A percentile compares a stretch with the other conserved stretches of the same genome.
Conservation (phyloP, 2,797 vertebrate genomes). For the Acropternis orthonyx region DNA sequence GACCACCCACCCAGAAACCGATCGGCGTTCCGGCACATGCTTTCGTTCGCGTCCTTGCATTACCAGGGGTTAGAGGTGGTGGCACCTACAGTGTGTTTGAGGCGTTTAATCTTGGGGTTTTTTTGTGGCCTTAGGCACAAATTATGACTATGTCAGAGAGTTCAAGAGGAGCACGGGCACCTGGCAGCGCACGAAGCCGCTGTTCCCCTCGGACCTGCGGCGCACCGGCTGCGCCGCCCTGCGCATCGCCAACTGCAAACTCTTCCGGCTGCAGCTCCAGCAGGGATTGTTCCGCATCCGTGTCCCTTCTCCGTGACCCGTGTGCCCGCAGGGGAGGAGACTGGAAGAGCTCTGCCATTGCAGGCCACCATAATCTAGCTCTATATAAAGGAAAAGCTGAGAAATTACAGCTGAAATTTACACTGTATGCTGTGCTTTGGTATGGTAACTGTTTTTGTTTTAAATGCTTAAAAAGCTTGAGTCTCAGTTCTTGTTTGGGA, state of each 20-base stretch:
- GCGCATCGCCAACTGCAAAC: conserved; percentile 95
- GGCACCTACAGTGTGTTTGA: not conserved
- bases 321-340: not conserved
- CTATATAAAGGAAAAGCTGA: conserved; percentile 66
- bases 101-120: not conserved
- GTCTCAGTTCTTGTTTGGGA: conserved; percentile 69
- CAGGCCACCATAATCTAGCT: conserved; percentile 57
- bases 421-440: conserved; percentile 70
- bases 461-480: conserved; percentile 72
- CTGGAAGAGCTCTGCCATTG: not conserved
- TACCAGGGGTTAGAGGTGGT: accelerated
- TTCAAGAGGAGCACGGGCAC: conserved; percentile 94
- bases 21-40: accelerated
- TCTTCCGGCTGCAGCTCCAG: conserved; percentile 92
- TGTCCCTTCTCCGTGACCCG: conserved; percentile 78
- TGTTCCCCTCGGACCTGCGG: conserved; percentile 88
- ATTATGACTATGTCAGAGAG: conserved; percentile 95
- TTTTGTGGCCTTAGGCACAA: conserved; percentile 79
- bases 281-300: conserved; percentile 92
- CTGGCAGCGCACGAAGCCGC: conserved; percentile 91
- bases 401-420: conserved; percentile 66
- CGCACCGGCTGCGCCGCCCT: conserved; percentile 88
- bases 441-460: conserved; percentile 71
- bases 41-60: accelerated
- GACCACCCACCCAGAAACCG: accelerated